Conservation (phyloP, 2,113 vertebrate genomes). For the Paramisgurnus dabryanus region DNA sequence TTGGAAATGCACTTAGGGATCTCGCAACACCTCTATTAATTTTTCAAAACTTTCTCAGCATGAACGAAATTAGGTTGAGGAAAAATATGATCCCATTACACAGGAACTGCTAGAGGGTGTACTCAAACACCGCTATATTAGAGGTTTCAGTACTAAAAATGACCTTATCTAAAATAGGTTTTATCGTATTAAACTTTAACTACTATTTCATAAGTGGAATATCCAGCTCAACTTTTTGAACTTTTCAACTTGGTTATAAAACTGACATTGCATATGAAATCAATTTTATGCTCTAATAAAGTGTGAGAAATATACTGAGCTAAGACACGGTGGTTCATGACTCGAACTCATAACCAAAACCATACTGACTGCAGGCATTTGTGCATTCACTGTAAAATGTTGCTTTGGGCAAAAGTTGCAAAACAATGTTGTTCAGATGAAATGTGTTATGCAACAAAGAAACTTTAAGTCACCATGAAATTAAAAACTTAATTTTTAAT, state of each 20-base stretch:
- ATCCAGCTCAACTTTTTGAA: neutral
- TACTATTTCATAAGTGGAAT: neutral
- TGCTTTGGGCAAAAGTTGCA: neutral
- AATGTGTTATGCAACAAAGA: too few relatives aligned
- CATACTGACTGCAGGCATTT: neutral
- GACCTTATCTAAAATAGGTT: neutral
- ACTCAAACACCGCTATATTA: too few relatives aligned
- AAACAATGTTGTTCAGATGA: neutral
- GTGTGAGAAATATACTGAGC: constrained; percentile 6
- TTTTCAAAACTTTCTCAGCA: constrained; percentile 21
- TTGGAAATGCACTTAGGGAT: constrained; percentile 13
- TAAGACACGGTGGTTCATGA: neutral
- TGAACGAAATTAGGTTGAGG: constrained; percentile 14
- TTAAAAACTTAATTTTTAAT: too few relatives aligned
- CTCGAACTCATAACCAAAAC: constrained; percentile 1
- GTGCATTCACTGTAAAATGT: neutral
- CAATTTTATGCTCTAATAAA: constrained; percentile 42
- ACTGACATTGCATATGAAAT: constrained; percentile 9
- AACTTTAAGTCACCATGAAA: neutral
- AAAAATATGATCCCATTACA: neutral
- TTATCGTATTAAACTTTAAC: neutral
- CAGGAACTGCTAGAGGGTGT: neutral
- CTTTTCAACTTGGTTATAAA: constrained; percentile 25
- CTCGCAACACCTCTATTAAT: constrained; percentile 1
- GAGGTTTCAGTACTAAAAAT: neutral